Evolutionary conservation across 1,140 invertebrate species (phyloP).

Genomic region (Scaptomyza pallida): DNA sequence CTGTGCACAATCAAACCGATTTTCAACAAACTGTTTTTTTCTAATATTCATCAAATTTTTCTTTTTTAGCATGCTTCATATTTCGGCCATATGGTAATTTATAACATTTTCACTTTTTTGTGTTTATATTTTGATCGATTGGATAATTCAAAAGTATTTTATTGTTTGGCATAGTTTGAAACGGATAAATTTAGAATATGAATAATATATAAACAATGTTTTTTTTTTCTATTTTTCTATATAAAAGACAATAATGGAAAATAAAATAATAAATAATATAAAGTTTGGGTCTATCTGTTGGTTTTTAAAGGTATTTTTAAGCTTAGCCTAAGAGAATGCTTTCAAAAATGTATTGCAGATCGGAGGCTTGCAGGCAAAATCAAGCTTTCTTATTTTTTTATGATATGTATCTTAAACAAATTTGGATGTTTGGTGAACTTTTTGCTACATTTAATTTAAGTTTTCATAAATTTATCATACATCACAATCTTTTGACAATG

Average conservation of each 20-base stretch:
- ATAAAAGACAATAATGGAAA: too few relatives aligned
- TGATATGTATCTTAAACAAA: too few relatives aligned
- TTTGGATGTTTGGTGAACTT: too few relatives aligned
- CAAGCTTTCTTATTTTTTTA: too few relatives aligned
- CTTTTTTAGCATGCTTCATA: not conserved
- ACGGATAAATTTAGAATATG: too few relatives aligned
- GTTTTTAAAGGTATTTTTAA: not conserved
- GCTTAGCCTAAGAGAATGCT: not conserved
- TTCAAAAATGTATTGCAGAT: too few relatives aligned
- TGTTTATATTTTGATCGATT: not conserved
- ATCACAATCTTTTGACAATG: not conserved
- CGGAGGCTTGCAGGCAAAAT: too few relatives aligned
- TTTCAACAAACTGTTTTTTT: not conserved
- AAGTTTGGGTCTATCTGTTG: not conserved
- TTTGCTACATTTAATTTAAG: too few relatives aligned
- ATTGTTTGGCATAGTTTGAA: not conserved
- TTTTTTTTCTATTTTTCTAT: too few relatives aligned
- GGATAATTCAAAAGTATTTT: not conserved
- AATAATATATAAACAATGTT: too few relatives aligned
- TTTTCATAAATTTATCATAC: too few relatives aligned
- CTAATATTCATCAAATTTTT: not conserved
- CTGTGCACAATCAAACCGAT: too few relatives aligned
- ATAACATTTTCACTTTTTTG: not conserved
- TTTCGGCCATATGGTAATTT: not conserved
- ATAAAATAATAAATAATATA: not conserved